phyloP scores from a whole-genome alignment of 1,140 invertebrate species.

The Brachionus angularis region DNA sequence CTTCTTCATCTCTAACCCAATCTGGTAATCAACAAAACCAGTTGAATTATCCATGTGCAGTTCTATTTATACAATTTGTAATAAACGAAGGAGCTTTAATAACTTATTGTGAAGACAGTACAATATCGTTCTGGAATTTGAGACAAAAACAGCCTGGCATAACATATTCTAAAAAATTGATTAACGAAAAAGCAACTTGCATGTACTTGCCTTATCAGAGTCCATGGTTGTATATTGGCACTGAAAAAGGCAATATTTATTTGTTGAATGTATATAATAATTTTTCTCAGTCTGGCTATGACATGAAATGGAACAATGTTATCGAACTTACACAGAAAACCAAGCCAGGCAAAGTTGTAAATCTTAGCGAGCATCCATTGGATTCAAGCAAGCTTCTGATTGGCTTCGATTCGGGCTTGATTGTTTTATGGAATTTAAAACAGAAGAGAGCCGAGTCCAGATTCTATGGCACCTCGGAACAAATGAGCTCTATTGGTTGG shows the following conservation, averaged over 20 bases:
- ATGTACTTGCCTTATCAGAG: slow-evolving; percentile 67
- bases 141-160: slow-evolving; percentile 86
- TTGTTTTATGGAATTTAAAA: slow-evolving; percentile 92
- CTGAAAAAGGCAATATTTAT: slow-evolving; percentile 94
- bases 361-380: slow-evolving; percentile 88
- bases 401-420: slow-evolving; percentile 86
- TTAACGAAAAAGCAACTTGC: slow-evolving; percentile 70
- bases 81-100: slow-evolving; percentile 72
- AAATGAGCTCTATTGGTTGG: slow-evolving; percentile 80
- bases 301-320: slow-evolving; percentile 99
- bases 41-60: not conserved
- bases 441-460: slow-evolving; percentile 62
- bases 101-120: slow-evolving; percentile 87
- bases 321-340: slow-evolving; percentile 71
- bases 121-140: slow-evolving; percentile 93
- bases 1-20: not conserved
- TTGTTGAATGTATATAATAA: slow-evolving; percentile 85
- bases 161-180: slow-evolving; percentile 90
- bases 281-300: slow-evolving; percentile 90
- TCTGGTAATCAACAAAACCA: not conserved
- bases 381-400: slow-evolving; percentile 94
- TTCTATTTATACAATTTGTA: slow-evolving; percentile 45
- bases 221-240: slow-evolving; percentile 97
- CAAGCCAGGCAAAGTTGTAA: slow-evolving; percentile 78
- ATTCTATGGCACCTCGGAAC: slow-evolving; percentile 55